Percentiles rank a stretch among this genome's conserved stretches.
phyloP scores from a whole-genome alignment of 2,797 vertebrate genomes.

The Acanthis flammea region DNA sequence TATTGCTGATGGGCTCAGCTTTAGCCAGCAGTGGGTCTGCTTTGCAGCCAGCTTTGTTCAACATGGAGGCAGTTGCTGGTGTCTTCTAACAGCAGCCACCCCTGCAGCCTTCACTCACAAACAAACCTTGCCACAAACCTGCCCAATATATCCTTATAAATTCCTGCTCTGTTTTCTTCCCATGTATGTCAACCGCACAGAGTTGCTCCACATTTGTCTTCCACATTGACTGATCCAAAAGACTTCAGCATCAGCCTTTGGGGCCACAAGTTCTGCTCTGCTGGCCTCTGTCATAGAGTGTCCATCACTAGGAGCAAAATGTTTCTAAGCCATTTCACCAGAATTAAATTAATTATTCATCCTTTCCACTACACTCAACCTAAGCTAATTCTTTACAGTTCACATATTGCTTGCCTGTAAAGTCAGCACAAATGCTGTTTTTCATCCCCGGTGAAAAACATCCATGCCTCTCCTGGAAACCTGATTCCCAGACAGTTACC shows the following conservation, averaged over 20 bases:
- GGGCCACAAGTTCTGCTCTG: neutral
- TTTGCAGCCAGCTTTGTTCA: neutral
- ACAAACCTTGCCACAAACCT: neutral
- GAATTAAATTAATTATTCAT: slow-evolving; percentile 12
- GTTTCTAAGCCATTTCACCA: neutral
- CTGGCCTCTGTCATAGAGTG: neutral
- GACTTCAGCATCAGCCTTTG: neutral
- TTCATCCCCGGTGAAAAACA: neutral
- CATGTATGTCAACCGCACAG: neutral
- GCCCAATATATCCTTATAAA: neutral
- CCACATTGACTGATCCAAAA: neutral
- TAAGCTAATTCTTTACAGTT: neutral
- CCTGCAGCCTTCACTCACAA: neutral
- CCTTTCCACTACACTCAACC: neutral
- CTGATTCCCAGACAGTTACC: neutral
- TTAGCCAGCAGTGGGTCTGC: rapidly evolving
- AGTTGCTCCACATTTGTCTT: neutral
- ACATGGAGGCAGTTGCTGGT: neutral
- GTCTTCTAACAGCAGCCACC: neutral
- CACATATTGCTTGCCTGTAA: neutral
- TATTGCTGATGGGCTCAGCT: neutral
- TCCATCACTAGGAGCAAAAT: neutral
- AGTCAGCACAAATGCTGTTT: neutral
- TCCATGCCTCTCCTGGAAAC: neutral
- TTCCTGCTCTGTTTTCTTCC: neutral